Percentiles rank a stretch among this genome's conserved stretches.
phyloP scores from a whole-genome alignment of 2,888 invertebrate species.

The Reticulitermes lucifugus region DNA sequence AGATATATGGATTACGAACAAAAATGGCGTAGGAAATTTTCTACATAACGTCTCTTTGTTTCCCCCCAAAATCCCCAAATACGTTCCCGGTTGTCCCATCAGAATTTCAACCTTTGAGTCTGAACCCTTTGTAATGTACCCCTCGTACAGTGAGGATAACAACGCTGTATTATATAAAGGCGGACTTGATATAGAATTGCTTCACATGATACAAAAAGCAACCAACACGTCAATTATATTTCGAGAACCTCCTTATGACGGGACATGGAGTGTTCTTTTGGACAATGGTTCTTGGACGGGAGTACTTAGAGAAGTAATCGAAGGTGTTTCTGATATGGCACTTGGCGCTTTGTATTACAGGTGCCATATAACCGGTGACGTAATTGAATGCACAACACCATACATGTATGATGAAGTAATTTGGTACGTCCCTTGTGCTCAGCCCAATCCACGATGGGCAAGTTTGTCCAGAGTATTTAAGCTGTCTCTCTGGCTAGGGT shows the following conservation, averaged over 20 bases:
- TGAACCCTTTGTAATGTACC: conserved; percentile 19
- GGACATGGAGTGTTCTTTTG: not conserved
- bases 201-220: not conserved
- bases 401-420: conserved; percentile 62
- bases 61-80: not conserved
- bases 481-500: conserved; percentile 1
- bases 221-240: not conserved
- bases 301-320: not conserved
- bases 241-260: not conserved
- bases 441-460: conserved; percentile 65
- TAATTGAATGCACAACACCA: conserved; percentile 21
- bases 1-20: not conserved
- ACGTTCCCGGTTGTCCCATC: not conserved
- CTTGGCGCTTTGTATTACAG: conserved; percentile 1
- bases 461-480: conserved; percentile 50
- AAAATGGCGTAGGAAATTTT: not conserved
- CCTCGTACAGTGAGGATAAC: not conserved
- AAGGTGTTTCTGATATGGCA: conserved; percentile 6
- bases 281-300: conserved; percentile 33
- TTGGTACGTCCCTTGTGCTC: conserved; percentile 63
- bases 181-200: not conserved
- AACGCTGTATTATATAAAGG: not conserved
- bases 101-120: not conserved
- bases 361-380: not conserved
- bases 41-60: not conserved